Evolutionary conservation across 2,797 vertebrate genomes (phyloP), one percentile per base, ranked within the genome.

Genomic region (Scarus forsteni): DNA sequence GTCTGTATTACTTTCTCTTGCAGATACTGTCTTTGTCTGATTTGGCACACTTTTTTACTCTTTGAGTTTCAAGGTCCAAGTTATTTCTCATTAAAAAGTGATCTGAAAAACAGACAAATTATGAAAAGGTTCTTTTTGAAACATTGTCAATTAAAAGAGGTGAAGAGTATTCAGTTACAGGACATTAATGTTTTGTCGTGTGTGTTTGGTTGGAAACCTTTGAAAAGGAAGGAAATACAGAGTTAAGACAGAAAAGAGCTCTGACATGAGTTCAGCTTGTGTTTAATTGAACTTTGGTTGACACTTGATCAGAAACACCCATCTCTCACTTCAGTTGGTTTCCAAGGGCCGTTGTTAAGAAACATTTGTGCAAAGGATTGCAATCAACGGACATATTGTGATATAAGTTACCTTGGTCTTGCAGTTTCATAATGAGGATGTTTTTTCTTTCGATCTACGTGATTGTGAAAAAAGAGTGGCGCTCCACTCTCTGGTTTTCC

Each of bases 401-500:
- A 59, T 8, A 10, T 44, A 54, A 13, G 18, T 77, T 58, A 58
- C 15, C 38, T 63, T 66, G 34, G 58, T 62, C 45, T 67, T 64
- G 65, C 40, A 60, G 68, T 85, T 83, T 89, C 61, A 15, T 58
- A 72, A 77, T 78, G 71, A 79, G 63, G 83, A 62, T 44, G 51
- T 65, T 53, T 75, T 81, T 70, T 87, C 64, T 85, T 86, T 82
- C 65, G 18, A 40, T 77, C 62, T 71, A 58, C 42, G 16, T 70
- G 70, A 88, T 8, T 80, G 70, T 61, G 67, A 70, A 88, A 75
- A 70, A 62, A 67, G 27, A 38, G 59, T 79, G 67, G 44, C 75
- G 75, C 65, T 81, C 62, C 54, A 66, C 68, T 79, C 57, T 88
- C 81, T 50, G 35, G 12, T 34, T 81, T 90, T 87, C 81, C 73